These are phyloP conservation scores for Pycnomerus fuliginosus DNA, from an alignment of 2,888 invertebrate species.

Conservation along the genomic window DNA sequence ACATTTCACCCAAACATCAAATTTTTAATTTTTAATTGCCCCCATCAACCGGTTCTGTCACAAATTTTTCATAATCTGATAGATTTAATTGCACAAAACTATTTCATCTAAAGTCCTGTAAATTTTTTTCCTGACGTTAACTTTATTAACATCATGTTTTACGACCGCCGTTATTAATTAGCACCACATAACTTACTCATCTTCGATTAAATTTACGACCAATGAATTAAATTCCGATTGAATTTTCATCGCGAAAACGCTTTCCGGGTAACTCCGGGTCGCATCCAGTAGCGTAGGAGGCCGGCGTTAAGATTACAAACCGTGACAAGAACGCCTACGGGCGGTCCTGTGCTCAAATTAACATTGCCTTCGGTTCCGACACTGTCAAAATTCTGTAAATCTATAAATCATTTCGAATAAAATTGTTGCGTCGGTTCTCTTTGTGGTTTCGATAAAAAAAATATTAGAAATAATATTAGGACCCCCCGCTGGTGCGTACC, in stretches of 20 bases:
- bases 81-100: slow-evolving; percentile 1
- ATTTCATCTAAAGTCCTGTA: neutral
- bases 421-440: too few relatives aligned
- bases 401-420: too few relatives aligned
- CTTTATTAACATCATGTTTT: slow-evolving; percentile 1
- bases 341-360: slow-evolving; percentile 24
- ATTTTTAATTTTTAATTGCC: slow-evolving; percentile 10
- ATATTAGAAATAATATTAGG: too few relatives aligned
- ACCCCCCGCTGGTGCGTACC: too few relatives aligned
- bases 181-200: neutral
- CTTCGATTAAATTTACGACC: neutral
- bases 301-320: slow-evolving; percentile 28
- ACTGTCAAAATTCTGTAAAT: slow-evolving; percentile 13
- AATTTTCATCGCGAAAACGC: neutral
- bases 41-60: slow-evolving; percentile 4
- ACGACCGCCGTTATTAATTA: slow-evolving; percentile 2
- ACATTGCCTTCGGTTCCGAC: slow-evolving; percentile 12
- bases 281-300: slow-evolving; percentile 27
- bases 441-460: too few relatives aligned
- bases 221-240: too few relatives aligned
- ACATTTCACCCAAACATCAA: too few relatives aligned
- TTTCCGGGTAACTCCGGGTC: slow-evolving; percentile 4
- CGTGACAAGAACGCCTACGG: slow-evolving; percentile 34
- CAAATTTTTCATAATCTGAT: slow-evolving; percentile 6
- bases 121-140: slow-evolving; percentile 4